phyloP scores from a whole-genome alignment of 2,113 vertebrate species.

The Baryphthengus martii region DNA sequence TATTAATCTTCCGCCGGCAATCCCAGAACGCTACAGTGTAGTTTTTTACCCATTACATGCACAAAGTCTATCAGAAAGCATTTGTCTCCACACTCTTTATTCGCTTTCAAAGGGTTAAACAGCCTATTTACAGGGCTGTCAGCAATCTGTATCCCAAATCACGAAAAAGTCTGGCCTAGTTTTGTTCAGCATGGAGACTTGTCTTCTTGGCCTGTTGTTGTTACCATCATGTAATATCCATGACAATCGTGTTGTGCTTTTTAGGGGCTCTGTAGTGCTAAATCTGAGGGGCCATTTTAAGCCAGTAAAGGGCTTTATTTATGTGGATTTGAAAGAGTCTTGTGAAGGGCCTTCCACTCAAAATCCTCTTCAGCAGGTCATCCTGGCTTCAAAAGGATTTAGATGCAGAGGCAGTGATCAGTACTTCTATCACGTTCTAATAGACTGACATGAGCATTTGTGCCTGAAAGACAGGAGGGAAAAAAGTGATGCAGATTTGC shows the following conservation, averaged over 20 bases:
- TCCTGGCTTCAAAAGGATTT: slow-evolving; percentile 90
- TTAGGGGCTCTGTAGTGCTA: slow-evolving; percentile 89
- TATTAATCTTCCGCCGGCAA: background rate
- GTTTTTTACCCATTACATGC: slow-evolving; percentile 81
- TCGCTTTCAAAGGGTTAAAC: slow-evolving; percentile 99
- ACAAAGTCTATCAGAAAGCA: slow-evolving; percentile 93
- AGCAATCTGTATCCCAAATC: slow-evolving; percentile 85
- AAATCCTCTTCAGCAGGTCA: slow-evolving; percentile 95
- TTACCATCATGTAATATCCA: slow-evolving; percentile 98
- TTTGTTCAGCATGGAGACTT: slow-evolving; percentile 90
- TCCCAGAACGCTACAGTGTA: slow-evolving; percentile 64
- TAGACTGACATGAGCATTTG: slow-evolving; percentile 89
- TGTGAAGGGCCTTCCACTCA: slow-evolving; percentile 90
- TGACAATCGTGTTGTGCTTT: slow-evolving; percentile 97
- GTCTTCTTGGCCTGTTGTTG: slow-evolving; percentile 93
- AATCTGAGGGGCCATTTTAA: slow-evolving; percentile 96
- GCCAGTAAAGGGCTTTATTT: slow-evolving; percentile 98
- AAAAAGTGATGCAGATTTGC: slow-evolving; percentile 77
- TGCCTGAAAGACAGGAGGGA: slow-evolving; percentile 79
- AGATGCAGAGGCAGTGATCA: slow-evolving; percentile 88
- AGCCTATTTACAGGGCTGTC: slow-evolving; percentile 98
- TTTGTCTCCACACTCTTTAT: slow-evolving; percentile 90
- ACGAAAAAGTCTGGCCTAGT: slow-evolving; percentile 88
- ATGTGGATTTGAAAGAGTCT: slow-evolving; percentile 97
- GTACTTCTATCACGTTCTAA: slow-evolving; percentile 95